phyloP scores from a whole-genome alignment of 2,888 invertebrate species.

The Leptinotarsa haldemani region DNA sequence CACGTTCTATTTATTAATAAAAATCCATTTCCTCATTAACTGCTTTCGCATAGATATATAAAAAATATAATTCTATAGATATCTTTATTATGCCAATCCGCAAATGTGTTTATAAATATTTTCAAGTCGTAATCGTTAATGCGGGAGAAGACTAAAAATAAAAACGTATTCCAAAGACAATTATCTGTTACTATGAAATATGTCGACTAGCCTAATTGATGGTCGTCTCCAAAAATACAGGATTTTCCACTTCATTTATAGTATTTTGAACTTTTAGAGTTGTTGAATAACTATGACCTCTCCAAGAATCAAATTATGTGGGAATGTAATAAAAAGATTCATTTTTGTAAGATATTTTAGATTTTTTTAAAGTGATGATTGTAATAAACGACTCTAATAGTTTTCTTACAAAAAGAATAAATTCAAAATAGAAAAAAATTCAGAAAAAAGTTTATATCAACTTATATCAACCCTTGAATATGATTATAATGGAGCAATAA shows the following conservation, averaged over 20 bases:
- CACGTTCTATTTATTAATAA: constrained; percentile 11
- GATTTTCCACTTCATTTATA: not conserved
- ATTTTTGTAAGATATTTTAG: no score
- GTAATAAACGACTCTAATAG: no score
- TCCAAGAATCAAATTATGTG: no score
- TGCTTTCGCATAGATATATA: not conserved
- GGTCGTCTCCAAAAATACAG: not conserved
- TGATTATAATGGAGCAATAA: no score
- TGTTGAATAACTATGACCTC: no score
- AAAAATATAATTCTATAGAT: not conserved
- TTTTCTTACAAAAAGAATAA: no score
- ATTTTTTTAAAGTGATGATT: no score
- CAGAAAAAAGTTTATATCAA: no score
- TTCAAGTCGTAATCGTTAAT: not conserved
- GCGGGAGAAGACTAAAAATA: constrained; percentile 24
- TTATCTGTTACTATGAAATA: not conserved
- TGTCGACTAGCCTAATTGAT: not conserved
- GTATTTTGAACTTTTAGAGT: no score
- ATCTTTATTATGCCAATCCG: not conserved
- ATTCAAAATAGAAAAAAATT: no score
- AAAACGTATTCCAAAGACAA: constrained; percentile 7
- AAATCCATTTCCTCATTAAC: constrained; percentile 36
- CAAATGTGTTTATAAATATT: not conserved
- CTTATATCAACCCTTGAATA: no score
- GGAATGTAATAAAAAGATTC: no score